A percentile compares a stretch with the other conserved stretches of the same genome.
These are phyloP conservation scores for Cryptus viduatorius DNA, from an alignment of 2,888 invertebrate species.

Conservation along the genomic window DNA sequence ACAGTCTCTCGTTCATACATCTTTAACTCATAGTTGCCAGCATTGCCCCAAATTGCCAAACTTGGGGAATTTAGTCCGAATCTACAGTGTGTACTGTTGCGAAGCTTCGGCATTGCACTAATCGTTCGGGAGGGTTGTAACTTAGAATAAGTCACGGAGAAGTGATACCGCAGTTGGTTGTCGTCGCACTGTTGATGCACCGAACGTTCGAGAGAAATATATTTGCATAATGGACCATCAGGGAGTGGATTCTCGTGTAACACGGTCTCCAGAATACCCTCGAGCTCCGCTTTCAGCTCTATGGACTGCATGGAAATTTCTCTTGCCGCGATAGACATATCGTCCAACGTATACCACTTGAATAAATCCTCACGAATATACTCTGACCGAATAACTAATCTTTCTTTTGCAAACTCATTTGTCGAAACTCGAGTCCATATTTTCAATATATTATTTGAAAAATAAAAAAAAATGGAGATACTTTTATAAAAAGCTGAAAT, in stretches of 20 bases:
- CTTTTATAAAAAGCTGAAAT: no score
- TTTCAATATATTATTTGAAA: not conserved
- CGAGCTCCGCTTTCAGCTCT: conserved; percentile 32
- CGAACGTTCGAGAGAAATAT: conserved; percentile 56
- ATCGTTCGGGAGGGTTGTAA: conserved; percentile 40
- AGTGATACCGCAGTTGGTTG: conserved; percentile 44
- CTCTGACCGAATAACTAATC: conserved; percentile 5
- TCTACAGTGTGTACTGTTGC: not conserved
- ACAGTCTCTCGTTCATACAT: no score
- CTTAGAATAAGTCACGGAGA: conserved; percentile 55
- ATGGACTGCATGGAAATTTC: conserved; percentile 58
- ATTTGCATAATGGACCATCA: conserved; percentile 73
- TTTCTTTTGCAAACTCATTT: not conserved
- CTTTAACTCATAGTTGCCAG: not conserved
- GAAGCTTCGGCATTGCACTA: conserved; percentile 21
- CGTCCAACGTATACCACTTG: not conserved
- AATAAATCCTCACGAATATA: conserved; percentile 10
- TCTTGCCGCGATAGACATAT: conserved; percentile 3
- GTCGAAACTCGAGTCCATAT: not conserved
- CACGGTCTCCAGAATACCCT: conserved; percentile 34
- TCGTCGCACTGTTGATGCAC: conserved; percentile 39
- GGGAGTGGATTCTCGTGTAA: conserved; percentile 73
- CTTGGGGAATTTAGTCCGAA: not conserved
- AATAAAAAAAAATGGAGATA: not conserved
- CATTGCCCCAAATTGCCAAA: not conserved